A percentile compares a stretch with the other conserved stretches of the same genome.
Evolutionary conservation across 1,140 invertebrate species (phyloP).

Genomic region (Drosophila nasuta): DNA sequence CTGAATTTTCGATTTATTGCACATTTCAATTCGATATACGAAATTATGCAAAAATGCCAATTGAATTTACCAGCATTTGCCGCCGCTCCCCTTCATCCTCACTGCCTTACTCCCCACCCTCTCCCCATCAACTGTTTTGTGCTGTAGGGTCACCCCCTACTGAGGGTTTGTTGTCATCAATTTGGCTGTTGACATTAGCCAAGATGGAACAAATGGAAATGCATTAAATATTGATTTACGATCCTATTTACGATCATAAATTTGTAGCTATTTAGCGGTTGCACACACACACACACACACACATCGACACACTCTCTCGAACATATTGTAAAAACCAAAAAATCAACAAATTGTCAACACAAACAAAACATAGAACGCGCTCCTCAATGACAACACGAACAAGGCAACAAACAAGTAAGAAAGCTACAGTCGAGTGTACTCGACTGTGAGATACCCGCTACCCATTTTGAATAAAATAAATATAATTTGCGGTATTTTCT

Average conservation of each 20-base stretch:
- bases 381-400: too few species aligned
- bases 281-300: constrained; percentile 41
- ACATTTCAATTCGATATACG: constrained; percentile 16
- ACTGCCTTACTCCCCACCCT: neutral
- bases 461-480: too few species aligned
- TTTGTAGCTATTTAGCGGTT: constrained; percentile 82
- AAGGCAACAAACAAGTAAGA: too few species aligned
- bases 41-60: constrained; percentile 30
- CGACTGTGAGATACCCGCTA: too few species aligned
- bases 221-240: constrained; percentile 83
- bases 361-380: too few species aligned
- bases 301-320: too few species aligned
- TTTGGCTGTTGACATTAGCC: constrained; percentile 67
- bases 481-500: too few species aligned
- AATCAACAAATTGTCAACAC: too few species aligned
- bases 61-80: neutral
- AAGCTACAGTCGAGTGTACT: too few species aligned
- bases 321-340: too few species aligned
- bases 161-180: constrained; percentile 59
- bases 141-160: constrained; percentile 3
- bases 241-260: constrained; percentile 75
- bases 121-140: neutral
- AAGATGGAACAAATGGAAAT: constrained; percentile 70
- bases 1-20: constrained; percentile 17
- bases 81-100: neutral